phyloP scores from a whole-genome alignment of 2,888 invertebrate genomes.

The Troides aeacus region DNA sequence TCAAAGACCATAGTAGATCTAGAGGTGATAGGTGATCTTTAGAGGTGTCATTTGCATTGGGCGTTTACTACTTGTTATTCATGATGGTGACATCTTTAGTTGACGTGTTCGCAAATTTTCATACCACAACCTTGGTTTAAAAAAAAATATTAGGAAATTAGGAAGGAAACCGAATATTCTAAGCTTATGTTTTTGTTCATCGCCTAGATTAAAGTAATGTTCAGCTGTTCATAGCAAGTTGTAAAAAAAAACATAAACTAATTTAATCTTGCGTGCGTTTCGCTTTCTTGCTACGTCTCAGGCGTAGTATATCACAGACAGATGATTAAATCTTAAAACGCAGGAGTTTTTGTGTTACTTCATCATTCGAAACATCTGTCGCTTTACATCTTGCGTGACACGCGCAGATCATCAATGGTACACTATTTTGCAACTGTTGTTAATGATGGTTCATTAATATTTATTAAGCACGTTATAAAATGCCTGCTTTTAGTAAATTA shows the following conservation, averaged over 20 bases:
- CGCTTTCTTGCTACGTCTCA: constrained; percentile 58
- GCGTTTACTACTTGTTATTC: too few species aligned
- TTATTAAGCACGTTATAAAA: constrained; percentile 5
- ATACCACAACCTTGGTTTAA: too few species aligned
- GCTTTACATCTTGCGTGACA: constrained; percentile 36
- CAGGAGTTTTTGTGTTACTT: constrained; percentile 36
- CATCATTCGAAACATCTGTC: constrained; percentile 37
- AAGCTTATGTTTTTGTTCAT: background rate
- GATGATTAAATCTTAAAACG: constrained; percentile 49
- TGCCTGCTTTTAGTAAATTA: background rate
- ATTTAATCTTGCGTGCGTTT: constrained; percentile 36
- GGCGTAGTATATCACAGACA: constrained; percentile 36
- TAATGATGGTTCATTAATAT: constrained; percentile 25
- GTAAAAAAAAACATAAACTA: background rate
- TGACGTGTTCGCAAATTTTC: too few species aligned
- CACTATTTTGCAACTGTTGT: constrained; percentile 28
- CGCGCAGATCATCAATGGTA: constrained; percentile 33
- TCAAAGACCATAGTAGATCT: too few species aligned
- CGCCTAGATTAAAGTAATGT: background rate
- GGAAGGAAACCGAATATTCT: background rate
- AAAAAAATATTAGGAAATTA: background rate
- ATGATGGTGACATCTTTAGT: too few species aligned
- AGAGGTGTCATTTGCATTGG: too few species aligned
- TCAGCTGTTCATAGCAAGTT: background rate
- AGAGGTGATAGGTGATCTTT: too few species aligned